Evolutionary conservation across 2,797 vertebrate genomes (phyloP), one percentile per base, ranked within the genome.

Genomic region (Enteromius anoplus): DNA sequence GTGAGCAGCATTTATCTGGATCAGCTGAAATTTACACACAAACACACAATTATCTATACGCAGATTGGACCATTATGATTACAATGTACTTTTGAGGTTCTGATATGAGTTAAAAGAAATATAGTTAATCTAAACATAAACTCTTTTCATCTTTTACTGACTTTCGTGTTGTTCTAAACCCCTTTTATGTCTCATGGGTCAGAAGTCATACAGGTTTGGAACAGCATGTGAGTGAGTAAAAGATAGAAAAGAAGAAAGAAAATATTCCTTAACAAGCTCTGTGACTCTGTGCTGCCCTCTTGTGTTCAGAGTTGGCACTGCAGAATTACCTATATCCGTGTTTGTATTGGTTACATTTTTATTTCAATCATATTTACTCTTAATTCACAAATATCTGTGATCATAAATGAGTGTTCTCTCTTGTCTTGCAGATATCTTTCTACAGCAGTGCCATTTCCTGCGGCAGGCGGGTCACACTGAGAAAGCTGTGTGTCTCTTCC

Each of bases 381-480:
- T 7, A 29, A 23, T 58, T 75, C 5, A 53, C 45, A 19, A 37
- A 23, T 77, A 11, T 81, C 7, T 55, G 14, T 49, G 3, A 69
- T 62, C 55, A 32, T 47, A 37, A 66, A 6, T 51, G 12, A 66
- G 15, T 83, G 64, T 80, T 70, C 19, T 72, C 19, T 87, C 21
- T 84, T 23, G 37, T 70, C 55, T 58, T 79, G 62, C 62, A 78
- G 73, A 83, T 10, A 60, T 99, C 85, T 94, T 98, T 90, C 89
- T 98, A 85, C 89, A 97, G 91, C 95, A 99, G 85, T 94, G 97
- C 91, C 94, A 99, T 90, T 95, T 99, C 88, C 92, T 99, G 90
- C 90, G 97, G 85, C 94, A 99, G 93, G 88, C 97, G 8, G 92
- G 97, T 58, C 92, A 99, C 86, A 91, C 97, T 0, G 92, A 99